phyloP scores from a whole-genome alignment of 2,797 vertebrate species.

The Tangara arthus region DNA sequence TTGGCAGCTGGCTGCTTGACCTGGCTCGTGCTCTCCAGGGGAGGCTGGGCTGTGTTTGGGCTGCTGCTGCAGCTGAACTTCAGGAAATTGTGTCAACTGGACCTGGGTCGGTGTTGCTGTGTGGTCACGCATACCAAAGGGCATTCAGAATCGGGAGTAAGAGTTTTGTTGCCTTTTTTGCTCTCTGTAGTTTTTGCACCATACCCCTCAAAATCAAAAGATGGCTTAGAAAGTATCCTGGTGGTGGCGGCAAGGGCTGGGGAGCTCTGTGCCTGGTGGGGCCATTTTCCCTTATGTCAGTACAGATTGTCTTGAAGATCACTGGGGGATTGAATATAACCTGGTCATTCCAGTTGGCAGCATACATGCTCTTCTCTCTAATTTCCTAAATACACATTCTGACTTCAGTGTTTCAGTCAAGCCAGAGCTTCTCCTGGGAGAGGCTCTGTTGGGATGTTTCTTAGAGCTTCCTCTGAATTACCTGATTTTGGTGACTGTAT shows the following conservation, averaged over 20 bases:
- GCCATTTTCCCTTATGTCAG: not conserved
- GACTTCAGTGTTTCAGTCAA: not conserved
- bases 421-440: not conserved
- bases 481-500: rapidly evolving
- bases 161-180: not conserved
- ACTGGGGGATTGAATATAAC: not conserved
- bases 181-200: not conserved
- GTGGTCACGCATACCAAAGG: not conserved
- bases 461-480: not conserved
- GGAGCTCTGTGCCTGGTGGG: not conserved
- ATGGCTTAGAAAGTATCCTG: not conserved
- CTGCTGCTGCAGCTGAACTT: not conserved
- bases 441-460: not conserved
- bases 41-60: not conserved
- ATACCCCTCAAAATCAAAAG: not conserved
- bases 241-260: not conserved
- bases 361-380: not conserved
- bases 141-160: not conserved
- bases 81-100: not conserved
- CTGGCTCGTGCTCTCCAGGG: rapidly evolving
- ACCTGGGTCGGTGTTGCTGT: not conserved
- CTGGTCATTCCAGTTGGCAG: not conserved
- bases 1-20: not conserved
- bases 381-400: not conserved
- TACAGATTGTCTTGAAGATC: not conserved